These are phyloP conservation scores for human (Homo sapiens) DNA, from an alignment of 2,113 vertebrate species.

Conservation along the genomic window GRCh38 chr1:225946501-225947000, in stretches of 20 bases:
- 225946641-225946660: not conserved
- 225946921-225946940: not conserved
- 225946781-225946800: not conserved
- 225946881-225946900: not conserved
- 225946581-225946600: no score
- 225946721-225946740: not conserved
- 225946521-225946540: not conserved
- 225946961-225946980: not conserved
- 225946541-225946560: not conserved
- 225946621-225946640: not conserved
- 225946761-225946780: no score
- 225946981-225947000: not conserved
- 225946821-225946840: not conserved
- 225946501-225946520: not conserved
- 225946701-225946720: accelerated
- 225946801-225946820: not conserved
- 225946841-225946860: not conserved
- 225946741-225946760: not conserved
- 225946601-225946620: not conserved
- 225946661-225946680: not conserved
- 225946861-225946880: not conserved
- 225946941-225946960: not conserved
- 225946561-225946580: not conserved
- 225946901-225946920: not conserved
- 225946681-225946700: not conserved